Evolutionary conservation across 2,888 invertebrate genomes (phyloP), one percentile per base, ranked within the genome.

Genomic region (Drosophila buzzatii): DNA sequence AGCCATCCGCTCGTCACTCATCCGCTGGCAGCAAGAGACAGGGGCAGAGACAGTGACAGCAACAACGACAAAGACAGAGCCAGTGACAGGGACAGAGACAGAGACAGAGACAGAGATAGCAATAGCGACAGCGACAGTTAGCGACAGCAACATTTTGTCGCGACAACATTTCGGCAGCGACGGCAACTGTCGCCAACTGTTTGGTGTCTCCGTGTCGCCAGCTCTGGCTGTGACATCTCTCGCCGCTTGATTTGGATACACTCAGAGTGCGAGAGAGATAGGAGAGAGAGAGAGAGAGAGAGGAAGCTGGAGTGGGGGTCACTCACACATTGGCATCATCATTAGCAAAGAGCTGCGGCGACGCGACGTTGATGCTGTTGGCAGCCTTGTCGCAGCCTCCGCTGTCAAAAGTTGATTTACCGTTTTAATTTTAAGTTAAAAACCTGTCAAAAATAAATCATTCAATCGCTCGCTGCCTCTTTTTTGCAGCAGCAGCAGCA

Each of bases 341-440:
- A 82, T 85, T 89, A 85, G 90, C 88, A 89, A 86, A 85, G 80
- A 89, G 85, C 84, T 58, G 76, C 70, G 65, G 70, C 68, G 65
- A 55, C 51, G 66, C 57, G 60, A 62, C 70, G 81, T 69, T 65
- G 81, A 65, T 75, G 81, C 60, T 82, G 72, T 76, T 89, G 88
- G 88, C 90, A 79, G 89, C 85, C 81, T 81, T 85, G 83, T 82
- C 82, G 85, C 85, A 80, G 81, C 82, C 80, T 89, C 88, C 68
- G 88, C 90, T 87, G 90, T 85, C 90, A 85, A 85, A 90, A 91
- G 81, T 91, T 92, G 92, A 91, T 92, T 91, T 92, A 92, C 90
- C 79, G 92, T 90, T 92, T 91, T 91, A 91, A 91, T 91, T 91
- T 91, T 91, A 91, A 92, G 91, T 92, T 91, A 90, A 92, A 91